Evolutionary conservation across 2,113 vertebrate genomes (phyloP), one percentile per base, ranked within the genome.

Genomic region (Hucho hucho): DNA sequence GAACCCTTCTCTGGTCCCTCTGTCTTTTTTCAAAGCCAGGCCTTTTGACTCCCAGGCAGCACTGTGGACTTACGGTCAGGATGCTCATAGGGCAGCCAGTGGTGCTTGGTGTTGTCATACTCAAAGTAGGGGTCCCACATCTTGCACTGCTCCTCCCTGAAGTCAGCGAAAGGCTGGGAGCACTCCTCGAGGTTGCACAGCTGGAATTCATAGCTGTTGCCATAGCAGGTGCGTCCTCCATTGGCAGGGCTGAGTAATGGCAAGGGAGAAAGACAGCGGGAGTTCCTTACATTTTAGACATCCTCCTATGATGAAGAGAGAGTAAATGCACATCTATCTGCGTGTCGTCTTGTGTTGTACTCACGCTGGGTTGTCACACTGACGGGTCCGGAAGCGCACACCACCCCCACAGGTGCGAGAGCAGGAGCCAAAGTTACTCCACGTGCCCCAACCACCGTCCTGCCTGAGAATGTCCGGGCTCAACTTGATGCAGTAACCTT

Each of bases 71-170:
- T 91, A 99, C 97, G 91, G 13, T 99, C 96, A 0, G 90, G 84
- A 12, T 98, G 97, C 69, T 98, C 94, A 1, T 96, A 94, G 0
- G 97, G 96, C 49, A 98, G 91, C 98, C 98, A 99, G 83, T 97
- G 95, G 86, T 99, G 97, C 81, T 97, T 97, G 0, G 25, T 74
- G 32, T 95, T 93, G 5, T 96, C 93, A 46, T 98, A 95, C 88
- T 97, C 95, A 1, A 96, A 95, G 86, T 94, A 91, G 1, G 93
- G 93, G 82, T 98, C 93, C 97, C 95, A 98, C 82, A 95, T 93
- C 11, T 83, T 89, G 87, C 98, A 99, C 82, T 99, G 97, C 77
- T 98, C 95, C 86, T 96, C 97, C 49, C 97, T 93, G 93, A 98
- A 99, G 76, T 99, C 98, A 0, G 95, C 94, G 1, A 94, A 78